Percentiles rank a stretch among this genome's conserved stretches.
phyloP scores from a whole-genome alignment of 2,888 invertebrate genomes.

The Philaethria dido region DNA sequence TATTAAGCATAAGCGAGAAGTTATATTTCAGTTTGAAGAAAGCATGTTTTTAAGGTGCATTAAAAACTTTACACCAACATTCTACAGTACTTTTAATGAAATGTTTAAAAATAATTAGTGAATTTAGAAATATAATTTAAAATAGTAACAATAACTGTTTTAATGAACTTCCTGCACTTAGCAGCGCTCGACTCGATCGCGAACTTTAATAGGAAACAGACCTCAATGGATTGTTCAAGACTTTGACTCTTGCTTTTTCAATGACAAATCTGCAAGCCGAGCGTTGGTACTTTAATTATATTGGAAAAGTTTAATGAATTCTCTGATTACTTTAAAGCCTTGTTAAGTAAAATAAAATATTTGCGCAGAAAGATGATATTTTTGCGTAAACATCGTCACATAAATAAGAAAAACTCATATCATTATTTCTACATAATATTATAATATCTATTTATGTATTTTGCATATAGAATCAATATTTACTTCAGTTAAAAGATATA shows the following conservation, averaged over 20 bases:
- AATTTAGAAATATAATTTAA: conserved; percentile 1
- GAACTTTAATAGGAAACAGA: conserved; percentile 38
- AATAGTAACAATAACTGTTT: conserved; percentile 25
- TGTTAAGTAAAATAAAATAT: conserved; percentile 9
- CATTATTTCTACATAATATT: conserved; percentile 4
- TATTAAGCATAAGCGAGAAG: not conserved
- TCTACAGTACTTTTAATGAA: not conserved
- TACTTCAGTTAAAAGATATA: conserved; percentile 9
- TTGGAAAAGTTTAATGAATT: conserved; percentile 12
- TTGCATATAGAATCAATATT: not conserved
- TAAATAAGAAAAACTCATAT: not conserved
- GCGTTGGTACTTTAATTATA: conserved; percentile 18
- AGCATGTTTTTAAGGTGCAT: not conserved
- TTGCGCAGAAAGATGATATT: not conserved
- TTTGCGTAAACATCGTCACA: not conserved
- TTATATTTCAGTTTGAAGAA: not conserved
- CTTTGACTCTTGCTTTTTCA: conserved; percentile 33
- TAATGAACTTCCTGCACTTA: conserved; percentile 29
- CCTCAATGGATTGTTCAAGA: conserved; percentile 31
- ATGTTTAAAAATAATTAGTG: not conserved
- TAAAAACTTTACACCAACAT: not conserved
- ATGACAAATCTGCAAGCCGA: conserved; percentile 24
- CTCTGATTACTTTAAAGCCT: conserved; percentile 11
- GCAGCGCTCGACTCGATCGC: conserved; percentile 19
- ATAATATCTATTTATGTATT: conserved; percentile 10